These are phyloP conservation scores for Dasyprocta punctata DNA, from an alignment of 2,113 vertebrate species.

Conservation along the genomic window DNA sequence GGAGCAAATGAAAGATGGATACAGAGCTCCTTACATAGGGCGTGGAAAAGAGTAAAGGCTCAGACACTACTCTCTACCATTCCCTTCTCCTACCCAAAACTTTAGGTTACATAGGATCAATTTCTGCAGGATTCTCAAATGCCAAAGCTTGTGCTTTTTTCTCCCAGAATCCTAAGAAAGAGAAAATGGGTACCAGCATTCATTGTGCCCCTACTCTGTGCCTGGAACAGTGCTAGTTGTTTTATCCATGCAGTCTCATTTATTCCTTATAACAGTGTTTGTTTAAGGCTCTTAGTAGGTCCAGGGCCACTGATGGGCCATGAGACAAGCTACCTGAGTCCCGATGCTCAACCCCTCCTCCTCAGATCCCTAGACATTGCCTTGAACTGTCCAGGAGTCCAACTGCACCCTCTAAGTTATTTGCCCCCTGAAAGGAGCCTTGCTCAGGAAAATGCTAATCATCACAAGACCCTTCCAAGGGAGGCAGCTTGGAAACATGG, in stretches of 20 bases:
- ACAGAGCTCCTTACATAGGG: not conserved
- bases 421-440: not conserved
- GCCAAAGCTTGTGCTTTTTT: not conserved
- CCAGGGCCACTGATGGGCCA: not conserved
- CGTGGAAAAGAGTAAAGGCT: not conserved
- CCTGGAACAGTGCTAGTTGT: not conserved
- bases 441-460: not conserved
- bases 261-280: not conserved
- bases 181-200: not conserved
- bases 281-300: not conserved
- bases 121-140: not conserved
- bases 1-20: not conserved
- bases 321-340: not conserved
- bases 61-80: not conserved
- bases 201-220: not conserved
- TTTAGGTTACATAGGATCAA: not conserved
- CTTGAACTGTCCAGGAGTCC: not conserved
- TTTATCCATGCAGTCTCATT: not conserved
- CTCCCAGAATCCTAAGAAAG: not conserved
- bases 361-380: not conserved
- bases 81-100: not conserved
- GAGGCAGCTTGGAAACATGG: not conserved
- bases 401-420: not conserved
- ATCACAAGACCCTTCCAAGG: not conserved
- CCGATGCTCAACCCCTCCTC: not conserved